These are phyloP conservation scores for Sphecodes monilicornis DNA, from an alignment of 2,888 invertebrate species.

Conservation along the genomic window DNA sequence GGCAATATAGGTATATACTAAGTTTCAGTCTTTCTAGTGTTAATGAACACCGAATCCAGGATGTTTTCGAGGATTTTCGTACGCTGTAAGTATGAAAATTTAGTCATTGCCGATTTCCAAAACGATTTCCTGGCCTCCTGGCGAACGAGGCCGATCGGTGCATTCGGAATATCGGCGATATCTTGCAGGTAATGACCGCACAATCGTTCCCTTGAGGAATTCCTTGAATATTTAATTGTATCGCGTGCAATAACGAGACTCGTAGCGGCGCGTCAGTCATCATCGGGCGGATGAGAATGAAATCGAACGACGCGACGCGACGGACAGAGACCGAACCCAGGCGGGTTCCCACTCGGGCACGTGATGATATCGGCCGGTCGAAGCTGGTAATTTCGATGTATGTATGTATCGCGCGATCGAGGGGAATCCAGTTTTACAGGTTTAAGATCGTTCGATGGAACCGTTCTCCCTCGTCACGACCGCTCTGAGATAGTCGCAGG, in stretches of 20 bases:
- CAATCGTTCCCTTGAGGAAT: not conserved
- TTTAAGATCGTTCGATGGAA: slow-evolving; percentile 64
- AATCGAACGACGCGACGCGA: slow-evolving; percentile 55
- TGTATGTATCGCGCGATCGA: slow-evolving; percentile 61
- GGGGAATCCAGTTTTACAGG: slow-evolving; percentile 75
- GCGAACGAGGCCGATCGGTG: not conserved
- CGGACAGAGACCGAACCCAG: not conserved
- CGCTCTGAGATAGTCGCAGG: slow-evolving; percentile 44
- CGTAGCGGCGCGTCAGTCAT: not conserved
- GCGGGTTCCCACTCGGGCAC: slow-evolving; percentile 24
- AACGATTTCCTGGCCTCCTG: not conserved
- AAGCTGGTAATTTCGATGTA: slow-evolving; percentile 59
- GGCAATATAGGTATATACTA: too few species aligned
- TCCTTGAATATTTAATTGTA: not conserved
- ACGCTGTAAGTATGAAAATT: too few species aligned
- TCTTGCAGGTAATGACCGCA: not conserved
- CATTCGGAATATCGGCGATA: not conserved
- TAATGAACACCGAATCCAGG: not conserved
- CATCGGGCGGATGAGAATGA: slow-evolving; percentile 34
- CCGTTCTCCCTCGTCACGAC: slow-evolving; percentile 53
- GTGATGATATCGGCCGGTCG: slow-evolving; percentile 53
- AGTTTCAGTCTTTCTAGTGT: too few species aligned
- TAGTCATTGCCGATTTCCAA: not conserved
- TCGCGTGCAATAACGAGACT: not conserved
- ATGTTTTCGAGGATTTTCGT: not conserved